Percentiles rank a stretch among this genome's conserved stretches.
These are phyloP conservation scores for Chelidonichthys spinosus DNA, from an alignment of 2,797 vertebrate genomes.

Conservation along the genomic window DNA sequence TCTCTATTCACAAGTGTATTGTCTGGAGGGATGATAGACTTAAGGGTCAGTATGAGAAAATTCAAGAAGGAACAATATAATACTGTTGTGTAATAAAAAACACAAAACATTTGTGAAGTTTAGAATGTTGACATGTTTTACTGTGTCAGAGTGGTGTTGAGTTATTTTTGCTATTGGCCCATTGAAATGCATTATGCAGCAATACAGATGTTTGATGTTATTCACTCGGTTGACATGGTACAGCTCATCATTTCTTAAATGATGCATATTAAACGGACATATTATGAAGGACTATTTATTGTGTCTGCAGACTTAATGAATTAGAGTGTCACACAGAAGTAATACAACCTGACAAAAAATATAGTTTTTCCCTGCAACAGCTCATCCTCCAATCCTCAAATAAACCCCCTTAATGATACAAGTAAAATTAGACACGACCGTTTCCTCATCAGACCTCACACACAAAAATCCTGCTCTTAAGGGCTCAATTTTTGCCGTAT, in stretches of 20 bases:
- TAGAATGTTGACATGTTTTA: not conserved
- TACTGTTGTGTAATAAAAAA: not conserved
- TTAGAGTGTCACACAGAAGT: not conserved
- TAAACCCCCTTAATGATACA: constrained; percentile 27
- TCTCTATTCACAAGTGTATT: not conserved
- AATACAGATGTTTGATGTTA: not conserved
- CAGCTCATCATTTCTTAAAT: not conserved
- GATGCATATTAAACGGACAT: not conserved
- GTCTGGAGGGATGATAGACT: not conserved
- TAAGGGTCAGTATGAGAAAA: not conserved
- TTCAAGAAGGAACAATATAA: not conserved
- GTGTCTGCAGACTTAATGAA: constrained; percentile 2
- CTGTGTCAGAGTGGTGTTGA: not conserved
- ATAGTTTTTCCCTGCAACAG: not conserved
- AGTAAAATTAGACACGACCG: constrained; percentile 41
- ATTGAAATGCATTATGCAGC: not conserved
- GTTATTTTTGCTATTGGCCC: too few relatives aligned
- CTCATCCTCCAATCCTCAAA: constrained; percentile 22
- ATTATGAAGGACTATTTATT: not conserved
- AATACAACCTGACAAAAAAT: constrained; percentile 11
- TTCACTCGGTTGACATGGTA: not conserved
- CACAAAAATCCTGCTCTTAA: constrained; percentile 36
- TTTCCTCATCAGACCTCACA: constrained; percentile 41
- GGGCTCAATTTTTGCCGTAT: constrained; percentile 40
- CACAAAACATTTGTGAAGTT: not conserved